Base-by-base conservation (phyloP, 92 coral and sea anemone species). In the Ricordea florida region DNA sequence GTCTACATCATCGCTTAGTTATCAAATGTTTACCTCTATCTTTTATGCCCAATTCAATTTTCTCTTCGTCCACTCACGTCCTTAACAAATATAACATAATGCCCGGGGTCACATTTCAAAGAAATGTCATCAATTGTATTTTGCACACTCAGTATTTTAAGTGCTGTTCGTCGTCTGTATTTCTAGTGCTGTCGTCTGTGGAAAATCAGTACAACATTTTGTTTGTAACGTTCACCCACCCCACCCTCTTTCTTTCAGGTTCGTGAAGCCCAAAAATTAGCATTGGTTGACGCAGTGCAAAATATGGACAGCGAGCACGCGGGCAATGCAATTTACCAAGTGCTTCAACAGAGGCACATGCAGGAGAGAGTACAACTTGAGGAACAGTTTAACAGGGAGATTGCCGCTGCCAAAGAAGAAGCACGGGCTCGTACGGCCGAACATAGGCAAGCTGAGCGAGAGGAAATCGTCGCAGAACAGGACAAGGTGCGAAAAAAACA, bases 391-490 rank as follows among this genome's bases (percentile, higher is more conserved):
- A 77, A 79, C 45, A 83, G 92, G 27, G 97, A 94, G 82, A 73
- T 92, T 20, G 89, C 53, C 24, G 86, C 93, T 11, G 92, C 96
- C 13, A 93, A 92, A 79, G 97, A 89, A 8, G 98, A 94, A 29
- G 98, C 97, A 51, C 92, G 98, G 38, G 98, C 96, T 52, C 92
- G 76, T 62, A 87, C 87, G 44, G 92, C 91, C 34, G 98, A 94
- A 69, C 28, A 80, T 5, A 74, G 98, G 13, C 98, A 94, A 69
- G 71, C 93, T 6, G 98, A 93, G 50, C 78, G 93, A 53, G 98
- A 94, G n/a, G 84, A 88, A 42, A 80, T 94, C 17, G 74, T 92
- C 6, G 97, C 92, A 5, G 80, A 86, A 16, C 98, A 94, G 57
- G 98, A 94, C 34, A 89, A 92, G 89, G 98, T 94, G 43, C 27